Conservation (phyloP, 2,113 vertebrate species). For the Xiphophorus maculatus region DNA sequence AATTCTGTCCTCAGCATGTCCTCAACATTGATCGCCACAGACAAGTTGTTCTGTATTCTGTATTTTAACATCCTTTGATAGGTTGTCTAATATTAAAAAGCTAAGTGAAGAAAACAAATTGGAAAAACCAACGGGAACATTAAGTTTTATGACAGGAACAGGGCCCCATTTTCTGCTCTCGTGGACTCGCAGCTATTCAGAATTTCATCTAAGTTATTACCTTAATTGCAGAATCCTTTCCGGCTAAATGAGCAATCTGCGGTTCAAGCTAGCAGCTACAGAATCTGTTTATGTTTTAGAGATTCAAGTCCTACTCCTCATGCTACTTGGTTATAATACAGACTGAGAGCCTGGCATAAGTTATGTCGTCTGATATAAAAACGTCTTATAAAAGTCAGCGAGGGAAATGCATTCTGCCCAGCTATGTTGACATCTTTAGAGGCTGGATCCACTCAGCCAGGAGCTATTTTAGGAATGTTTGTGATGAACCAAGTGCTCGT, state of each 20-base stretch:
- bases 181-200: neutral
- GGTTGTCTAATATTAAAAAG: neutral
- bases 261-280: neutral
- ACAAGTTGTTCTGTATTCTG: neutral
- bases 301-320: neutral
- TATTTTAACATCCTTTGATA: neutral
- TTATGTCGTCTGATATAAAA: slow-evolving; percentile 10
- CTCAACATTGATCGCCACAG: neutral
- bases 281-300: neutral
- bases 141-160: neutral
- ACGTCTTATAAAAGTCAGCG: slow-evolving; percentile 23
- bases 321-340: neutral
- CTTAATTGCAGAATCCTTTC: neutral
- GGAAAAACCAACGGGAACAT: neutral
- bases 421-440: slow-evolving; percentile 59
- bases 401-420: slow-evolving; percentile 3
- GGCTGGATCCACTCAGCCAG: slow-evolving; percentile 50
- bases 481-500: slow-evolving; percentile 50
- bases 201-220: neutral
- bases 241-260: neutral
- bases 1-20: no score
- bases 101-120: neutral
- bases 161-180: neutral
- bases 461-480: slow-evolving; percentile 60
- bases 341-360: neutral